phyloP scores from a whole-genome alignment of 2,888 invertebrate genomes.

The Aromia moschata region DNA sequence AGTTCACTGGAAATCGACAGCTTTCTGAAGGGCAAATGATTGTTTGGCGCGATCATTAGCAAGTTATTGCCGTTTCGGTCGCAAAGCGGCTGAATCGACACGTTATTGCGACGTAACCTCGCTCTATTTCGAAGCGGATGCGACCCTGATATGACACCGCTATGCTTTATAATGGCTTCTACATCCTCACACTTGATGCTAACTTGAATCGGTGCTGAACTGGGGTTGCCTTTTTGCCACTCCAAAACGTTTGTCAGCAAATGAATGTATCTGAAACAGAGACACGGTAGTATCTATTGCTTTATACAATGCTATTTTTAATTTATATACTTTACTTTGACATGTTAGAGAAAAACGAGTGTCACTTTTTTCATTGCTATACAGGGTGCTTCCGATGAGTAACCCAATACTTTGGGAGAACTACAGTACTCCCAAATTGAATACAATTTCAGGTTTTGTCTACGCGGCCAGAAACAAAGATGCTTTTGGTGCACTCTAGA shows the following conservation, averaged over 20 bases:
- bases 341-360: no score
- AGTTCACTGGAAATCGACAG: slow-evolving; percentile 44
- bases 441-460: no score
- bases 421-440: no score
- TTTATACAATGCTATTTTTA: no score
- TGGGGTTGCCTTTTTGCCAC: slow-evolving; percentile 76
- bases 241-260: slow-evolving; percentile 86
- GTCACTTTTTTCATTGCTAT: background rate
- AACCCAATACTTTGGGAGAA: no score
- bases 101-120: slow-evolving; percentile 54
- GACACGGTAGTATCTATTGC: no score
- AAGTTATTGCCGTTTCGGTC: slow-evolving; percentile 74
- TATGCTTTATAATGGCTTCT: slow-evolving; percentile 51
- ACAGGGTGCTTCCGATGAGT: no score
- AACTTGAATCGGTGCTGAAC: slow-evolving; percentile 54
- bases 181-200: slow-evolving; percentile 67
- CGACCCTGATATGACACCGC: slow-evolving; percentile 43
- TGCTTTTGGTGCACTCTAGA: no score
- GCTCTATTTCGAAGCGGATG: slow-evolving; percentile 55
- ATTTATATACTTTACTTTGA: no score
- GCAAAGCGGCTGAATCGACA: slow-evolving; percentile 58
- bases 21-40: slow-evolving; percentile 56
- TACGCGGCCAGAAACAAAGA: no score
- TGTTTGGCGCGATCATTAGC: slow-evolving; percentile 73
- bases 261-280: slow-evolving; percentile 78